Evolutionary conservation across 2,888 invertebrate genomes (phyloP).

Genomic region (Seira sanloemensis): DNA sequence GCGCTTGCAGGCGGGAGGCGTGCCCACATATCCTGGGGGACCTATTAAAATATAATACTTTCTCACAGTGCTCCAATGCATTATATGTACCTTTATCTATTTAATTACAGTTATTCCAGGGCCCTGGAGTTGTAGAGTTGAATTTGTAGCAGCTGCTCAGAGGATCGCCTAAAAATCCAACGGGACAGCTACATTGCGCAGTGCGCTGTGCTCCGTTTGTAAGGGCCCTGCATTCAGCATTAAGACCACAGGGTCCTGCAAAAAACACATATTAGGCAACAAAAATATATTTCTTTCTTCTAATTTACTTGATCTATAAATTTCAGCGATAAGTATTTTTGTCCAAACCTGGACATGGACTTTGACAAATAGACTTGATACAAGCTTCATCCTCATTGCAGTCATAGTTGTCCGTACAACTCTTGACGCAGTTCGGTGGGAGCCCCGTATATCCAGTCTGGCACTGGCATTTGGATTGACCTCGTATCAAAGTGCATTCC

Average conservation of each 20-base stretch:
- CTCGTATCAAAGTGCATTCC: conserved; percentile 40
- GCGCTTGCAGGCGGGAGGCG: conserved; percentile 51
- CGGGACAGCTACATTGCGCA: conserved; percentile 54
- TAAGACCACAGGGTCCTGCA: conserved; percentile 55
- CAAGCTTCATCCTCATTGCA: conserved; percentile 56
- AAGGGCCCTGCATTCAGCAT: conserved; percentile 55
- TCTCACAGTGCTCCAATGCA: not conserved
- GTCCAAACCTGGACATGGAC: conserved; percentile 62
- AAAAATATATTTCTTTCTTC: too few relatives aligned
- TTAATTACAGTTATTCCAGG: conserved; percentile 51
- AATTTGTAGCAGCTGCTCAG: conserved; percentile 50
- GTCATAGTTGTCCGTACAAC: conserved; percentile 44
- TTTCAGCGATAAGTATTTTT: not conserved
- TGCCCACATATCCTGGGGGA: conserved; percentile 59
- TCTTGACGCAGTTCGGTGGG: conserved; percentile 58
- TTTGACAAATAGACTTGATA: conserved; percentile 51
- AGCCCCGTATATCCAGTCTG: conserved; percentile 52
- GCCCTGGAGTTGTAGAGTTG: conserved; percentile 45
- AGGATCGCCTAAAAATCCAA: conserved; percentile 57
- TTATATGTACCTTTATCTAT: too few relatives aligned
- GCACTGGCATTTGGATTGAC: conserved; percentile 54
- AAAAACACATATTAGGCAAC: not conserved
- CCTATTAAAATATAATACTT: conserved; percentile 42
- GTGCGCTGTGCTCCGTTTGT: conserved; percentile 40
- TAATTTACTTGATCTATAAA: too few relatives aligned